Conservation (phyloP, 2,888 invertebrate genomes). For the Rhingia rostrata region DNA sequence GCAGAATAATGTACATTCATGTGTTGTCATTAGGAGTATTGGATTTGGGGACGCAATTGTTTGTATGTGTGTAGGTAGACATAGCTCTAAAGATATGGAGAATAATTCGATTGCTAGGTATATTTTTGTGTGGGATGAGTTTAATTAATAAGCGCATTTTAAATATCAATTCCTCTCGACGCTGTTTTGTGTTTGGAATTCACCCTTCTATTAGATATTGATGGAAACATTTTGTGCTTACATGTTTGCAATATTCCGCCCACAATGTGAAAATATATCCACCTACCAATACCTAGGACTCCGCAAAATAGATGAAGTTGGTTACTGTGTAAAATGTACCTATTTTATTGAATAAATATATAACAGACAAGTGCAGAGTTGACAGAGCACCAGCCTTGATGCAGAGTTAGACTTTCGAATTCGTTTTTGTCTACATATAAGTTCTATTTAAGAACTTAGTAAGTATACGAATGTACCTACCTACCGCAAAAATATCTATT, state of each 20-base stretch:
- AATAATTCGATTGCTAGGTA: constrained; percentile 40
- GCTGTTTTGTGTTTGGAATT: constrained; percentile 1
- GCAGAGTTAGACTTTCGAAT: too few relatives aligned
- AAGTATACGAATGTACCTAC: too few relatives aligned
- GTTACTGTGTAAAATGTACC: too few relatives aligned
- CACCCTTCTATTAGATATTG: constrained; percentile 53
- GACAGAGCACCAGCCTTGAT: too few relatives aligned
- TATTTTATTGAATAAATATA: too few relatives aligned
- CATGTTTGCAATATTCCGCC: not conserved
- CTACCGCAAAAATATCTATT: too few relatives aligned
- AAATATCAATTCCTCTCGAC: constrained; percentile 26
- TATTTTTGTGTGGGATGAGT: constrained; percentile 10
- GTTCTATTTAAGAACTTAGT: too few relatives aligned
- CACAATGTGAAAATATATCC: not conserved
- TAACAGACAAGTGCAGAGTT: too few relatives aligned
- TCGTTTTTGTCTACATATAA: too few relatives aligned
- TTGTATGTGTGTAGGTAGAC: not conserved
- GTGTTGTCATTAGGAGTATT: constrained; percentile 1
- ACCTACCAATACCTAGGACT: not conserved
- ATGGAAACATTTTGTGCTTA: constrained; percentile 30
- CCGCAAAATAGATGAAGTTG: too few relatives aligned
- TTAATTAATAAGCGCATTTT: constrained; percentile 61
- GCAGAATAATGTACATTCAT: constrained; percentile 5
- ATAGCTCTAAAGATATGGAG: constrained; percentile 5
- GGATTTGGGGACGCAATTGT: not conserved